A percentile compares a stretch with the other conserved stretches of the same genome.
Conservation (phyloP, 2,113 vertebrate species). For the Cheirogaleus medius region DNA sequence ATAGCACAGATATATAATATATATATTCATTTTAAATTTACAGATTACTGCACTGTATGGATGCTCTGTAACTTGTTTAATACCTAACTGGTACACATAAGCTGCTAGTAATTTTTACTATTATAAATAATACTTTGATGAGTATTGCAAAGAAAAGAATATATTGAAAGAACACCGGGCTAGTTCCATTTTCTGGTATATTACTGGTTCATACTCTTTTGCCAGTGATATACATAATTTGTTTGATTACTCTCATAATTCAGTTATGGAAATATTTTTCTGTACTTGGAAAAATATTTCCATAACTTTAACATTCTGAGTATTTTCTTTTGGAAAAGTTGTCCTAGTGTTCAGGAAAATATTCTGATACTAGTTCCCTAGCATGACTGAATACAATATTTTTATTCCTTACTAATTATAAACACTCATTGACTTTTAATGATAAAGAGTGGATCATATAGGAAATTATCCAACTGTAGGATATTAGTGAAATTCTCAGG, state of each 20-base stretch:
- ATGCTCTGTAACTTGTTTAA: not conserved
- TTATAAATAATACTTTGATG: not conserved
- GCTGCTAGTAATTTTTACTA: not conserved
- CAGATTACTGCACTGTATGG: not conserved
- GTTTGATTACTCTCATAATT: conserved; percentile 14
- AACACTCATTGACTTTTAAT: not conserved
- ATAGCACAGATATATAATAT: not conserved
- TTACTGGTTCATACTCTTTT: conserved; percentile 14
- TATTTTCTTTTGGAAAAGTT: not conserved
- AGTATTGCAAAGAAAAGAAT: not conserved
- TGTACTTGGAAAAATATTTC: not conserved
- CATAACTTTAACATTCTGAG: not conserved
- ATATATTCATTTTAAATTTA: not conserved
- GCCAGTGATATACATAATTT: not conserved
- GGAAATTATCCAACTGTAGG: not conserved
- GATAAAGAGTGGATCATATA: not conserved
- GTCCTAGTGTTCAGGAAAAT: not conserved
- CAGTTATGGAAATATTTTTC: not conserved
- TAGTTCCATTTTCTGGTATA: not conserved
- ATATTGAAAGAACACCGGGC: not conserved
- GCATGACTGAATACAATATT: not conserved
- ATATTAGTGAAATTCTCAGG: conserved; percentile 32
- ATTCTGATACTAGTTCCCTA: not conserved
- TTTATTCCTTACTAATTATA: not conserved
- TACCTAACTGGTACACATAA: not conserved